Evolutionary conservation across 2,888 invertebrate genomes (phyloP).

Genomic region (Gortyna flavago): DNA sequence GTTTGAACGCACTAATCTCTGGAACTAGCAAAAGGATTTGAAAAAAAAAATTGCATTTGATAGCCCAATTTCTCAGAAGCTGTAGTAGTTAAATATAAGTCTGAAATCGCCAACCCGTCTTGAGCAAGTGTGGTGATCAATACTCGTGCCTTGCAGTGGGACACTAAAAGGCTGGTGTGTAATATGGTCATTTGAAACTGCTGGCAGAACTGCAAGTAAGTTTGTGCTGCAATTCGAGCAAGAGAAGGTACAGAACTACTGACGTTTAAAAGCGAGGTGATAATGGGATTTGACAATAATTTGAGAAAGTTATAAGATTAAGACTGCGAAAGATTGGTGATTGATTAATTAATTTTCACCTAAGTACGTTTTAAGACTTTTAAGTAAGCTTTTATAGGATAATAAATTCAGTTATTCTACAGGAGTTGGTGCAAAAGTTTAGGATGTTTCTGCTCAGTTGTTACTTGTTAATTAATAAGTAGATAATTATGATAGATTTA

Average conservation of each 20-base stretch:
- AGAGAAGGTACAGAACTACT: neutral
- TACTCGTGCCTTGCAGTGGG: neutral
- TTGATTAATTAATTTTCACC: neutral
- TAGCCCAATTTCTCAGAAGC: too few species aligned
- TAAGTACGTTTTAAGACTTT: neutral
- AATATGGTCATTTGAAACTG: neutral
- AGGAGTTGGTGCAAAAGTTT: neutral
- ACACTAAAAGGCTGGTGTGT: neutral
- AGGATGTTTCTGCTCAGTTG: neutral
- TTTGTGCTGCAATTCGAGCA: neutral
- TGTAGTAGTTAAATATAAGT: too few species aligned
- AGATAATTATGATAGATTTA: neutral
- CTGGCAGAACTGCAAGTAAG: neutral
- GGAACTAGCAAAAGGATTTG: too few species aligned
- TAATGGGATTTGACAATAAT: neutral
- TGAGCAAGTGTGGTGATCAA: neutral
- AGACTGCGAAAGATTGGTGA: neutral
- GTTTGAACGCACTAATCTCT: too few species aligned
- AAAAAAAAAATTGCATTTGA: too few species aligned
- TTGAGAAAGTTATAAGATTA: neutral
- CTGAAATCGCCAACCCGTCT: too few species aligned
- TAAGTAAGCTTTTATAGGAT: neutral
- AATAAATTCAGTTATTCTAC: neutral
- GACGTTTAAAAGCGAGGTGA: neutral
- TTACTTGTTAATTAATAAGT: neutral